A percentile compares a stretch with the other conserved stretches of the same genome.
phyloP scores from a whole-genome alignment of 2,888 invertebrate genomes.

The Philhelius pedissequus region DNA sequence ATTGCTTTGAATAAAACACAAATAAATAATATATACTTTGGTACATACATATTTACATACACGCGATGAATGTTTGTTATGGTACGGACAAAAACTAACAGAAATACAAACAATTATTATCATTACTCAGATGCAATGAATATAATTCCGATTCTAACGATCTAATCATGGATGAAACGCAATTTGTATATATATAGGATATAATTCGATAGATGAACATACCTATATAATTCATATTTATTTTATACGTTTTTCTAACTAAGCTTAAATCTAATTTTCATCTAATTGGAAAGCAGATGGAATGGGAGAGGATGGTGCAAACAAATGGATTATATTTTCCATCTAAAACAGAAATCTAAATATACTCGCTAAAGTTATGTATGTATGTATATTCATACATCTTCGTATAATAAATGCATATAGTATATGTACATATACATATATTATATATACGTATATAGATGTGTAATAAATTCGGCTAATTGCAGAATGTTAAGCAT shows the following conservation, averaged over 20 bases:
- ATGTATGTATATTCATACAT: no score
- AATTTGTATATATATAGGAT: constrained; percentile 45
- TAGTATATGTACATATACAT: background rate
- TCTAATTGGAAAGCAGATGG: constrained; percentile 25
- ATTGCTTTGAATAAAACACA: constrained; percentile 27
- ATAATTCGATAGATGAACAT: constrained; percentile 9
- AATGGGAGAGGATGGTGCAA: background rate
- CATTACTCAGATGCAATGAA: constrained; percentile 40
- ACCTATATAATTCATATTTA: no score
- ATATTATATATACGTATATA: background rate
- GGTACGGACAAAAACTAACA: background rate
- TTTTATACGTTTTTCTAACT: constrained; percentile 23
- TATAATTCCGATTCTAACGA: constrained; percentile 42
- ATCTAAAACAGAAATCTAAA: background rate
- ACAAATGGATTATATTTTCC: constrained; percentile 39
- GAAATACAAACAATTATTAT: constrained; percentile 29
- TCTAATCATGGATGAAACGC: constrained; percentile 60
- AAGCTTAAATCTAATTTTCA: constrained; percentile 53
- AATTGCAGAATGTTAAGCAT: constrained; percentile 64
- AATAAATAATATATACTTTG: background rate
- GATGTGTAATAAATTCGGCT: constrained; percentile 14
- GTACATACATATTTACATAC: no score
- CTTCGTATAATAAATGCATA: background rate
- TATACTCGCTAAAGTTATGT: no score
- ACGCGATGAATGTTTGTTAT: background rate